phyloP scores from a whole-genome alignment of 2,888 invertebrate species.

The Nomada goodeniana region DNA sequence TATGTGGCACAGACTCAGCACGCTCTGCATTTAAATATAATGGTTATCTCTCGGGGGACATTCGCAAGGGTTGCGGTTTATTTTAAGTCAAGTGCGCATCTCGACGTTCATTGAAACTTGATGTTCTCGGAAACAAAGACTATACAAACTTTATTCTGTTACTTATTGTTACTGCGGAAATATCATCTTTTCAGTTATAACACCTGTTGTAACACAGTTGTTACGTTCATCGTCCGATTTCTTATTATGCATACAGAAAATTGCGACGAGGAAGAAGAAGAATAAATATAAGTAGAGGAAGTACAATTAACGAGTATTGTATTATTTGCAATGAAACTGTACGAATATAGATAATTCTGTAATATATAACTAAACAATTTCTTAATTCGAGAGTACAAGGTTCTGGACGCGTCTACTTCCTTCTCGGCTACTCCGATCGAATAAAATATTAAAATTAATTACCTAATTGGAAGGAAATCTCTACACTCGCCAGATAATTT shows the following conservation, averaged over 20 bases:
- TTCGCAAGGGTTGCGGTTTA: constrained; percentile 19
- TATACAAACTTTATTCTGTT: constrained; percentile 1
- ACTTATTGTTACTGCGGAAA: background rate
- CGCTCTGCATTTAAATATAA: constrained; percentile 21
- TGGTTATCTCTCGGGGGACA: constrained; percentile 22
- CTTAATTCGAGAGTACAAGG: background rate
- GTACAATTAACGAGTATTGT: too few species aligned
- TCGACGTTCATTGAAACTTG: constrained; percentile 19
- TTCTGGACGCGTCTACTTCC: background rate
- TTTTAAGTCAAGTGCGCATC: constrained; percentile 34
- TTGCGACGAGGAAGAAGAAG: background rate
- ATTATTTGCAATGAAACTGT: background rate
- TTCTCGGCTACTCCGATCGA: background rate
- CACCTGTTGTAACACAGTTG: background rate
- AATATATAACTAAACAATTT: too few species aligned
- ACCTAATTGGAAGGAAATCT: background rate
- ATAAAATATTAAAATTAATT: background rate
- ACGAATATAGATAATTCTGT: too few species aligned
- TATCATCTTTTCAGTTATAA: background rate
- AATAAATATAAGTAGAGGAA: too few species aligned
- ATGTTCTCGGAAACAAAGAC: constrained; percentile 24
- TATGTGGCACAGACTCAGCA: background rate
- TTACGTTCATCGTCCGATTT: background rate
- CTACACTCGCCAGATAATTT: background rate
- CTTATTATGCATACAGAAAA: background rate